A percentile compares a stretch with the other conserved stretches of the same genome.
These are phyloP conservation scores for Aviceda subcristata DNA, from an alignment of 2,113 vertebrate genomes.

Conservation along the genomic window DNA sequence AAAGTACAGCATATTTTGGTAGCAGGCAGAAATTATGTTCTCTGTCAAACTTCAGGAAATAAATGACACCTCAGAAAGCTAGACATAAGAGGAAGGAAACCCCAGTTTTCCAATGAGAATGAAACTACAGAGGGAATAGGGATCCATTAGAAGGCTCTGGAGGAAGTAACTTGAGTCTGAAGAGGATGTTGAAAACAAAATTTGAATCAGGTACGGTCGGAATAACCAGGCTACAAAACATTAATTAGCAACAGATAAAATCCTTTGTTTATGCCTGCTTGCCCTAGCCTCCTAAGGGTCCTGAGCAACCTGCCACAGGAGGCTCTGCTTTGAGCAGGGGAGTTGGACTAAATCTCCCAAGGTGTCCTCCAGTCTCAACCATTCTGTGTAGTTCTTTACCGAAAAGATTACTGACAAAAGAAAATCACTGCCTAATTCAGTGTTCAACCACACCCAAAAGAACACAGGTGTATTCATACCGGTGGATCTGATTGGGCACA, in stretches of 20 bases:
- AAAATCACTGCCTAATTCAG: neutral
- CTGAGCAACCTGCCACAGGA: neutral
- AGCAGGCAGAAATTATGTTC: neutral
- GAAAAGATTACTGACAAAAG: neutral
- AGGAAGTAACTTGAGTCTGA: neutral
- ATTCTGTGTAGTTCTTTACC: neutral
- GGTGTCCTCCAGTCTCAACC: neutral
- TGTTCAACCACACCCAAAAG: accelerated
- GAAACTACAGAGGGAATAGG: neutral
- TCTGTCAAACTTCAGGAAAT: neutral
- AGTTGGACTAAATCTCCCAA: neutral
- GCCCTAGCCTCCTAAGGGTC: neutral
- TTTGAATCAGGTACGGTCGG: neutral
- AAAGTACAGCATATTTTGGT: neutral
- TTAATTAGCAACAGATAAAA: neutral
- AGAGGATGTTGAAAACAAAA: neutral
- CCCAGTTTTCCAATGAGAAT: neutral
- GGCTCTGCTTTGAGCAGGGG: neutral
- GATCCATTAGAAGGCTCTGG: neutral
- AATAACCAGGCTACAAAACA: neutral
- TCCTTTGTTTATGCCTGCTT: neutral
- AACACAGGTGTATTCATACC: constrained; percentile 70
- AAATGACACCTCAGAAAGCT: neutral
- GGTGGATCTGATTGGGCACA: constrained; percentile 90
- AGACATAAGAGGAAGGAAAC: neutral